phyloP scores from a whole-genome alignment of 2,113 vertebrate species.

The Pionites leucogaster region DNA sequence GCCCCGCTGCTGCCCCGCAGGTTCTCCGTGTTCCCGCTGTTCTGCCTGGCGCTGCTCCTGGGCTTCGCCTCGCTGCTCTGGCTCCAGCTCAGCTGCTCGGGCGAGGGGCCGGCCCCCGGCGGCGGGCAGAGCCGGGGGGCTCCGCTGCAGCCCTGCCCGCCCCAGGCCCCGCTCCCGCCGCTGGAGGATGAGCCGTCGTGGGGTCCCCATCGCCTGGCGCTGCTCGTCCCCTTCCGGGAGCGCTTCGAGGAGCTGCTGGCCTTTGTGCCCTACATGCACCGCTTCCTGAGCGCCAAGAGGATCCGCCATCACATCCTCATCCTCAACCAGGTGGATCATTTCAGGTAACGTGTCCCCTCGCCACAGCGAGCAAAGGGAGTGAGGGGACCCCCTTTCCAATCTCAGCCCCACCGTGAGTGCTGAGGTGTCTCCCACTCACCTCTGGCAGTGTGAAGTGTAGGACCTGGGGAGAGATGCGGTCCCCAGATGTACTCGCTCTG shows the following conservation, averaged over 20 bases:
- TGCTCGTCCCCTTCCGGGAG: slow-evolving; percentile 93
- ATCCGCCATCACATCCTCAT: slow-evolving; percentile 90
- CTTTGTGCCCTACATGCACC: slow-evolving; percentile 94
- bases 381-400: neutral
- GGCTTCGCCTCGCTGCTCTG: slow-evolving; percentile 88
- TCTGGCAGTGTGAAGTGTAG: fast-evolving
- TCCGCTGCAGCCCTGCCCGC: slow-evolving; percentile 74
- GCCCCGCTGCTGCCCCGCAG: slow-evolving; percentile 65
- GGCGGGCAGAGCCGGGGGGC: neutral
- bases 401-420: fast-evolving
- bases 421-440: neutral
- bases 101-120: slow-evolving; percentile 62
- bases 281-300: slow-evolving; percentile 89
- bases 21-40: slow-evolving; percentile 74
- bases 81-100: slow-evolving; percentile 93
- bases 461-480: neutral
- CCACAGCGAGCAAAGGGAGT: fast-evolving
- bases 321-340: slow-evolving; percentile 95
- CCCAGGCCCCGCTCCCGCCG: slow-evolving; percentile 43
- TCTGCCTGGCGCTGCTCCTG: slow-evolving; percentile 82
- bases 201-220: slow-evolving; percentile 91
- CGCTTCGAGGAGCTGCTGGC: slow-evolving; percentile 94
- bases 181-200: slow-evolving; percentile 83
- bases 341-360: slow-evolving; percentile 75
- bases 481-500: fast-evolving